Base-by-base conservation (phyloP, 2,797 vertebrate genomes). In the Cyprinodon diabolis region DNA sequence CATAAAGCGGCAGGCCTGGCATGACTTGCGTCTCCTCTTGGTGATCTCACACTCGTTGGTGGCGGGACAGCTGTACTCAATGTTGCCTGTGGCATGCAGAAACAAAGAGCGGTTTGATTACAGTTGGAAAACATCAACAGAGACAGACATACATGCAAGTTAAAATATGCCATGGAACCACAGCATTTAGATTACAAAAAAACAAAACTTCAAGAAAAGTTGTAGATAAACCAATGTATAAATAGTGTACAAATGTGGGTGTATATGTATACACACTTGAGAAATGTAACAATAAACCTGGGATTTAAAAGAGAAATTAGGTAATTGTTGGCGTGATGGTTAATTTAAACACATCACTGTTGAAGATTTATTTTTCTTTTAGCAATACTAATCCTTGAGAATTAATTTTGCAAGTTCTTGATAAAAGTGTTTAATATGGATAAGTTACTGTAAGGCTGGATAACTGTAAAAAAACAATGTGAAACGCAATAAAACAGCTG, bases 1-100 rank as follows among this genome's bases (percentile, higher is more conserved):
- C 98, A 99, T 99, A 94, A 99, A 99, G 93, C 97, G 98, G 94
- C 98, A 99, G 84, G 98, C 98, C 95, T 99, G 98, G 96, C 98
- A 99, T 66, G 98, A 99, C 92, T 99, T 99, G 94, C 98, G 97
- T 95, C 98, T 96, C 90, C 98, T 97, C 93, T 99, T 99, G 80
- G 98, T 99, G 94, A 99, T 99, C 94, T 99, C 98, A 87, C 98
- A 99, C 94, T 99, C 98, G 37, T 99, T 99, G 5, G 97, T 99
- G 88, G 97, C 97, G 15, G 98, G 97, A 93, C 98, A 99, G 95
- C 97, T 99, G 92, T 99, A 99, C 90, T 99, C 97, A 84, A 99
- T 99, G 93, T 99, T 99, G 92, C 97, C 97, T 99, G 93, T 58
- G 89, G 86, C 8, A 89, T 65, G 81, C 63, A 82, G 69, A 83